Percentiles rank a stretch among this genome's conserved stretches.
Conservation (phyloP, 2,797 vertebrate species). For the Ptychobarbus kaznakovi region DNA sequence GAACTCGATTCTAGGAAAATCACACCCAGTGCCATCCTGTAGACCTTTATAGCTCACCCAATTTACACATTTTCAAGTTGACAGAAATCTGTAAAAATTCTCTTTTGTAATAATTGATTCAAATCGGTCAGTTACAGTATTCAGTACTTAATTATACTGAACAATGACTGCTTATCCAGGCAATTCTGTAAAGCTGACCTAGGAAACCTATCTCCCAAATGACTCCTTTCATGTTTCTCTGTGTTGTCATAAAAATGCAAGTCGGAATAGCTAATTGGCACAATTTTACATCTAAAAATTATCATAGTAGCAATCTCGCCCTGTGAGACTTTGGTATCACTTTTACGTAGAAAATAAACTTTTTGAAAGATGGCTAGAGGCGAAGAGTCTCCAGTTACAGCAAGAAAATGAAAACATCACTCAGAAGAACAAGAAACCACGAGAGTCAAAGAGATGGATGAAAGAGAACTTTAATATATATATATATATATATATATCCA, state of each 20-base stretch:
- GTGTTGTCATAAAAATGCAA: background rate
- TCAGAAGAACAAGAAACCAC: background rate
- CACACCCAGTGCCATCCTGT: too few relatives aligned
- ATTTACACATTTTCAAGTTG: background rate
- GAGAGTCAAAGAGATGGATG: background rate
- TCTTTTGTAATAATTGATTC: background rate
- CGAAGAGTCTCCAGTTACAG: background rate
- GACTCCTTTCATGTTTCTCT: background rate
- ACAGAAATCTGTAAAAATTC: background rate
- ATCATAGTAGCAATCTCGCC: background rate
- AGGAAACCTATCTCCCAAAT: background rate
- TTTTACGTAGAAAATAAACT: background rate
- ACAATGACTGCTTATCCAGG: background rate
- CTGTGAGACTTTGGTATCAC: background rate
- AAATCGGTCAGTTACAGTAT: background rate
- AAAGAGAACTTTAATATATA: background rate
- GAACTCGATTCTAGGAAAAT: background rate
- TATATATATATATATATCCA: background rate
- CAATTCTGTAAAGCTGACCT: background rate
- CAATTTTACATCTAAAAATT: background rate
- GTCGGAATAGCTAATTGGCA: background rate
- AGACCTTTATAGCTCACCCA: background rate
- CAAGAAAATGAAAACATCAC: conserved; percentile 12
- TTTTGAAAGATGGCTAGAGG: background rate
- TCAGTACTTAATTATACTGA: background rate